A percentile compares a stretch with the other conserved stretches of the same genome.
Conservation (phyloP, 1,140 invertebrate species). For the Sitophilus oryzae region DNA sequence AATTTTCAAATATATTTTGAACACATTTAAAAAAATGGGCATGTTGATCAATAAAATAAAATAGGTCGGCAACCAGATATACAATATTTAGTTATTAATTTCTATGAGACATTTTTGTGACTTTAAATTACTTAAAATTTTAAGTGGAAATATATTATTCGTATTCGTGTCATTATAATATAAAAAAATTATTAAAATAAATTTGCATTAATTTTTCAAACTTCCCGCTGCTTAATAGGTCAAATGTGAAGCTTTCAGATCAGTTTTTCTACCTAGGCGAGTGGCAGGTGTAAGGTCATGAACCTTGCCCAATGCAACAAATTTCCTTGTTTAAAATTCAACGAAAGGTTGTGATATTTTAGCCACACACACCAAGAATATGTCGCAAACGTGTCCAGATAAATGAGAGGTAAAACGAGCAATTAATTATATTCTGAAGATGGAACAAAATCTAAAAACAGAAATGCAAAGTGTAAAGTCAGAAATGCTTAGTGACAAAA, state of each 20-base stretch:
- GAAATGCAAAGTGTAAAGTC: slow-evolving; percentile 19
- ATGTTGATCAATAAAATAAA: too few relatives aligned
- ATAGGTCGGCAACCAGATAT: too few relatives aligned
- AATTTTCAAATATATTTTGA: too few relatives aligned
- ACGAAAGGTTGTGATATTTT: slow-evolving; percentile 29
- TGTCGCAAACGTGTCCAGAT: neutral
- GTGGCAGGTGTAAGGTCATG: slow-evolving; percentile 39
- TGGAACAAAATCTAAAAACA: slow-evolving; percentile 30
- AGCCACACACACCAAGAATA: slow-evolving; percentile 2
- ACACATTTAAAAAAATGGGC: too few relatives aligned
- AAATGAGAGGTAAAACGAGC: neutral
- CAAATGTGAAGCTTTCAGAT: slow-evolving; percentile 15
- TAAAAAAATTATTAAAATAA: too few relatives aligned
- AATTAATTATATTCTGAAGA: slow-evolving; percentile 14
- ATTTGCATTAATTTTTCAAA: slow-evolving; percentile 9
- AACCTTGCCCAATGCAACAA: slow-evolving; percentile 31
- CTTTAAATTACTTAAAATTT: too few relatives aligned
- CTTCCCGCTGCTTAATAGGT: slow-evolving; percentile 14
- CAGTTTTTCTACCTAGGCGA: slow-evolving; percentile 17
- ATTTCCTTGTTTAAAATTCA: slow-evolving; percentile 28
- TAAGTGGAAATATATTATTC: too few relatives aligned
- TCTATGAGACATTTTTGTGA: too few relatives aligned
- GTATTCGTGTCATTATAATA: too few relatives aligned
- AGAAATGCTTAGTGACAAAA: slow-evolving; percentile 36
- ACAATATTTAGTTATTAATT: too few relatives aligned